A percentile compares a stretch with the other conserved stretches of the same genome.
Evolutionary conservation across 1,140 invertebrate genomes (phyloP).

Genomic region (Medauroidea extradentata): DNA sequence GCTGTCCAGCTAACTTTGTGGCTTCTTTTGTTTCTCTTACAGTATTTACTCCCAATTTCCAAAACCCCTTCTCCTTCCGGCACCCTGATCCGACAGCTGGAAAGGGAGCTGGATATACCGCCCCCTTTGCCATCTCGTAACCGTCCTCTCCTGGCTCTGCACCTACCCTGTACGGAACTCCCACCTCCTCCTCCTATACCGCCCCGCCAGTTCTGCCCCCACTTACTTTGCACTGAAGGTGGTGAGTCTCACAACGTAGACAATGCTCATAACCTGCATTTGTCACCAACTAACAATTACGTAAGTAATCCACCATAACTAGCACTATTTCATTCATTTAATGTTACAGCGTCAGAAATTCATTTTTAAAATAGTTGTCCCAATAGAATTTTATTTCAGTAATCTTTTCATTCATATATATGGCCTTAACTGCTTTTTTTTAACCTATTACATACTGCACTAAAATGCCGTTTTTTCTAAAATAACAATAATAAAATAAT

Average conservation of each 20-base stretch:
- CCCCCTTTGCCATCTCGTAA: constrained; percentile 58
- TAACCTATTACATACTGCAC: too few relatives aligned
- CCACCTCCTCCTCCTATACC: constrained; percentile 41
- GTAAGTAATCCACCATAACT: constrained; percentile 37
- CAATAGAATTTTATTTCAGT: too few relatives aligned
- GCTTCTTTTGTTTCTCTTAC: constrained; percentile 23
- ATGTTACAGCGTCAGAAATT: too few relatives aligned
- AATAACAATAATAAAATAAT: too few relatives aligned
- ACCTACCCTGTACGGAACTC: constrained; percentile 6
- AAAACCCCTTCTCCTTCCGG: constrained; percentile 20
- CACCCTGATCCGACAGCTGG: constrained; percentile 22
- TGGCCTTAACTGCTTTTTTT: too few relatives aligned
- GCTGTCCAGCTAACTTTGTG: constrained; percentile 3
- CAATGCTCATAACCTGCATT: constrained; percentile 7
- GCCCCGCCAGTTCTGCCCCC: constrained; percentile 44
- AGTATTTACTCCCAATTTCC: constrained; percentile 16
- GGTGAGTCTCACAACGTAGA: constrained; percentile 6
- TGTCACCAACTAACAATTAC: constrained; percentile 40
- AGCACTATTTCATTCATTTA: background rate
- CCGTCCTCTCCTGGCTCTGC: constrained; percentile 37
- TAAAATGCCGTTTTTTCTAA: too few relatives aligned
- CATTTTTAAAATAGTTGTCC: too few relatives aligned
- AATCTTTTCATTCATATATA: too few relatives aligned
- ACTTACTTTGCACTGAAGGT: constrained; percentile 37
- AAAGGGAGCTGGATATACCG: constrained; percentile 42